phyloP scores from a whole-genome alignment of 1,140 invertebrate genomes.

The Drosophila ogumai region DNA sequence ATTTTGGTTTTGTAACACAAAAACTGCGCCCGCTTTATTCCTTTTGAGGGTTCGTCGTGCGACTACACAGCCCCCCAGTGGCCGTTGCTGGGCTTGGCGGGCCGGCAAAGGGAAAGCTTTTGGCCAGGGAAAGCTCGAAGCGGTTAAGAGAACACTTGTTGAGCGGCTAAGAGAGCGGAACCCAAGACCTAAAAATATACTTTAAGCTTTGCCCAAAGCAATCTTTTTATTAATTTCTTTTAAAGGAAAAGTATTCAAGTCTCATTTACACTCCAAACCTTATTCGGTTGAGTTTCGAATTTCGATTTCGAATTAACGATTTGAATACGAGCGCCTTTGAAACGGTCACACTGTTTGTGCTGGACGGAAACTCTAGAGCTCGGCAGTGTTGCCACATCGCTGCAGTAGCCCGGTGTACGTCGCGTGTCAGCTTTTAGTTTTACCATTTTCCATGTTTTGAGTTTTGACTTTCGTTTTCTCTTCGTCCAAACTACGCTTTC shows the following conservation, averaged over 20 bases:
- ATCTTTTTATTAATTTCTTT: no score
- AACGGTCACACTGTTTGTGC: not conserved
- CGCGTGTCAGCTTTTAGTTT: conserved; percentile 18
- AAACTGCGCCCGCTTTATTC: conserved; percentile 5
- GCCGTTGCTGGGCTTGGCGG: not conserved
- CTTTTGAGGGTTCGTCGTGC: conserved; percentile 17
- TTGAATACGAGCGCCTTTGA: not conserved
- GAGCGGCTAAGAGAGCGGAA: not conserved
- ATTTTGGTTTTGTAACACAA: not conserved
- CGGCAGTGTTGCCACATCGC: conserved; percentile 8
- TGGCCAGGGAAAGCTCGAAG: conserved; percentile 15
- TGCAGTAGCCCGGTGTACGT: not conserved
- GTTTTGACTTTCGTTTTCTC: conserved; percentile 21
- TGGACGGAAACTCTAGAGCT: no score
- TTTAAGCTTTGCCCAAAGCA: not conserved
- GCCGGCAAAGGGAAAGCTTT: conserved; percentile 27
- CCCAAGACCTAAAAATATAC: not conserved
- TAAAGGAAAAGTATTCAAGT: not conserved
- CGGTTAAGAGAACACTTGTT: conserved; percentile 28
- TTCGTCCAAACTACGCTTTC: conserved; percentile 18
- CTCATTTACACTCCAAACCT: not conserved
- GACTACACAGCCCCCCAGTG: conserved; percentile 6
- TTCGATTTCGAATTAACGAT: not conserved
- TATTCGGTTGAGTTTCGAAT: not conserved
- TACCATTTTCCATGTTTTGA: conserved; percentile 53